Percentiles rank a stretch among this genome's conserved stretches.
phyloP scores from a whole-genome alignment of 2,113 vertebrate genomes.

The Dinomys branickii region DNA sequence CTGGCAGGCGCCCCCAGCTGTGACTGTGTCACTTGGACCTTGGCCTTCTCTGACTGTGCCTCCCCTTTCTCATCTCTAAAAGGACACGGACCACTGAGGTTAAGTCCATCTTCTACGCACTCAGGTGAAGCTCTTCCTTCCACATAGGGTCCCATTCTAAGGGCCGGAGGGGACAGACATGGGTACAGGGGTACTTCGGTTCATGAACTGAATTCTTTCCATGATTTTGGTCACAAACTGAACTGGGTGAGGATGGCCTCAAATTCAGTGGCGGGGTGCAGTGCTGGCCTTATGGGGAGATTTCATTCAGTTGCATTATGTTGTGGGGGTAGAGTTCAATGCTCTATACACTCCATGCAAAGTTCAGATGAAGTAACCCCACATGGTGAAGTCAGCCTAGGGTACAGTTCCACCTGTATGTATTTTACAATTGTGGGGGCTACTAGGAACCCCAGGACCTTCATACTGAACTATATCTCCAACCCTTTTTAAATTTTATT shows the following conservation, averaged over 20 bases:
- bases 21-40: fast-evolving
- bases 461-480: not conserved
- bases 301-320: not conserved
- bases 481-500: not conserved
- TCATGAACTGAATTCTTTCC: not conserved
- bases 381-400: not conserved
- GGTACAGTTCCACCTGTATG: not conserved
- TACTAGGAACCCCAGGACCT: not conserved
- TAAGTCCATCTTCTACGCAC: not conserved
- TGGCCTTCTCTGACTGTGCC: not conserved
- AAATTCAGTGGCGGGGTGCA: not conserved
- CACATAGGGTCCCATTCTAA: not conserved
- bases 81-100: not conserved
- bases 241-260: not conserved
- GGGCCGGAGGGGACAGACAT: not conserved
- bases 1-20: not conserved
- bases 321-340: fast-evolving
- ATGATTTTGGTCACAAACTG: not conserved
- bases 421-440: not conserved
- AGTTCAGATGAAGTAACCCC: not conserved
- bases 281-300: not conserved
- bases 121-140: not conserved
- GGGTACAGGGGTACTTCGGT: not conserved
- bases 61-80: not conserved
- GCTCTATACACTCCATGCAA: not conserved